A percentile compares a stretch with the other conserved stretches of the same genome.
These are phyloP conservation scores for Patagioenas fasciata DNA, from an alignment of 2,113 vertebrate species.

Conservation along the genomic window DNA sequence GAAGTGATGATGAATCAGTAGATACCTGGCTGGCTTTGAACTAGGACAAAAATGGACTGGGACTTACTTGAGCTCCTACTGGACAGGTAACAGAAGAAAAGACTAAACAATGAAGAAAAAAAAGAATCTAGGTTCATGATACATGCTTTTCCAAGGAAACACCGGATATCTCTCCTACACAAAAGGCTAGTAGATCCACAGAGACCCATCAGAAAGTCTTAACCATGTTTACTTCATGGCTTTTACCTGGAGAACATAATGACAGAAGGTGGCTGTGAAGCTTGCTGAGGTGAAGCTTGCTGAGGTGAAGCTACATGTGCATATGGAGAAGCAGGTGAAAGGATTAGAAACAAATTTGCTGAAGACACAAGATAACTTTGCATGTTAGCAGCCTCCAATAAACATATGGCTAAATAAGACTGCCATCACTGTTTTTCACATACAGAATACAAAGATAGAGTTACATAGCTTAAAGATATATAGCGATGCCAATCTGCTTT, in stretches of 20 bases:
- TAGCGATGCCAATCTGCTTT: neutral
- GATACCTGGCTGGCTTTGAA: neutral
- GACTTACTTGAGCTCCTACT: neutral
- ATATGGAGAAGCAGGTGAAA: neutral
- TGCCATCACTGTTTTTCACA: neutral
- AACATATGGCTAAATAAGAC: neutral
- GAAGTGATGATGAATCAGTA: neutral
- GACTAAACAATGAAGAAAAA: neutral
- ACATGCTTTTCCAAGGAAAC: neutral
- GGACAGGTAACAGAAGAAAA: neutral
- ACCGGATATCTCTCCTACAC: accelerated
- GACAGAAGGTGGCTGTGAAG: neutral
- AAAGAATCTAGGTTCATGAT: neutral
- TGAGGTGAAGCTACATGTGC: neutral
- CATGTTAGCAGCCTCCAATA: neutral
- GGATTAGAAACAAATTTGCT: neutral
- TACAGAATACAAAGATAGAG: neutral
- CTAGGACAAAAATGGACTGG: neutral
- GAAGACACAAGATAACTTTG: neutral
- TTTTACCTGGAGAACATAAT: neutral
- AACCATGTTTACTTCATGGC: neutral
- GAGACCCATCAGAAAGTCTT: neutral
- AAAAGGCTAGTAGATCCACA: neutral
- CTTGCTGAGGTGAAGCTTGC: neutral
- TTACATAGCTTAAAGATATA: neutral